Conservation (phyloP, 2,797 vertebrate species). For the Gadopsis bispinosus region DNA sequence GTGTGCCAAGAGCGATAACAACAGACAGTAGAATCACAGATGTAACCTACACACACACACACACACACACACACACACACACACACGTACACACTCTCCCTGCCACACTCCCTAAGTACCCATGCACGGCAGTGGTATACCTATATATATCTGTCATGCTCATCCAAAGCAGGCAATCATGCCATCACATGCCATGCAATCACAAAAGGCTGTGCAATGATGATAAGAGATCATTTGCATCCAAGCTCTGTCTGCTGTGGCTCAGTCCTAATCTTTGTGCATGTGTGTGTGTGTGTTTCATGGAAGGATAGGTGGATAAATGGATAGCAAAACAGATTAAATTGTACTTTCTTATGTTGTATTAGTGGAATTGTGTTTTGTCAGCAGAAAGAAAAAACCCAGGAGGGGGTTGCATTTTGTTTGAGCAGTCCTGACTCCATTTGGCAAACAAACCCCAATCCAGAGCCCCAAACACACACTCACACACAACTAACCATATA, state of each 20-base stretch:
- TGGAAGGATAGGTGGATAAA: conserved; percentile 50
- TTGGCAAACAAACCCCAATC: conserved; percentile 42
- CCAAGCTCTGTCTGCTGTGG: conserved; percentile 51
- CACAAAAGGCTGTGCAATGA: conserved; percentile 64
- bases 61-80: conserved; percentile 16
- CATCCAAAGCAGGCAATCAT: conserved; percentile 64
- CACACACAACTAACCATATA: background rate
- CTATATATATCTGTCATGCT: conserved; percentile 59
- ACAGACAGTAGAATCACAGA: conserved; percentile 65
- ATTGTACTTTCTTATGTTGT: conserved; percentile 51
- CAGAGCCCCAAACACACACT: conserved; percentile 3
- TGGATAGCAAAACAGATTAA: conserved; percentile 54
- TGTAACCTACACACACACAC: conserved; percentile 53
- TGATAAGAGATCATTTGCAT: conserved; percentile 72
- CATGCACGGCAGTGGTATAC: conserved; percentile 53
- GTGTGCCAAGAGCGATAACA: conserved; percentile 70
- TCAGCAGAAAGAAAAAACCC: conserved; percentile 9
- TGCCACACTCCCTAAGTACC: conserved; percentile 51
- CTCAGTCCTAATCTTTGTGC: conserved; percentile 63
- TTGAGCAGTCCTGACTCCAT: conserved; percentile 24
- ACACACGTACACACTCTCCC: conserved; percentile 15
- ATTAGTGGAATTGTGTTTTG: conserved; percentile 50
- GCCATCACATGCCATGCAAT: conserved; percentile 50
- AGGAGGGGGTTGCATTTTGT: conserved; percentile 24
- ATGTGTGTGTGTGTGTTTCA: conserved; percentile 27